A percentile compares a stretch with the other conserved stretches of the same genome.
Evolutionary conservation across 2,888 invertebrate species (phyloP).

Genomic region (Polymixis flavicincta): DNA sequence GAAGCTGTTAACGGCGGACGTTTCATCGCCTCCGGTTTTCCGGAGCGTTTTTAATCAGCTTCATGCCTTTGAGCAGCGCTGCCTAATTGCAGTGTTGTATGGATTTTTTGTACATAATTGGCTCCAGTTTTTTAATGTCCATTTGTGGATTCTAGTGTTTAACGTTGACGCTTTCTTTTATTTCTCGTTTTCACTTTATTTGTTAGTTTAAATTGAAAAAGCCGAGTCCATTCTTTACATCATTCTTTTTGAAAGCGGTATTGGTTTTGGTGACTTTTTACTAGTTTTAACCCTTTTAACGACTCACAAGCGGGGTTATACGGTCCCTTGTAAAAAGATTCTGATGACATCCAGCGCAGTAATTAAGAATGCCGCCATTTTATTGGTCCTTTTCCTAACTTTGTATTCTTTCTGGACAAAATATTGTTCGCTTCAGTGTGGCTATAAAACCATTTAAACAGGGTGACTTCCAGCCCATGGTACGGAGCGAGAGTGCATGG

Average conservation of each 20-base stretch:
- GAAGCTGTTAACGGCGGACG: constrained; percentile 19
- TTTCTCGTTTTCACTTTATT: constrained; percentile 14
- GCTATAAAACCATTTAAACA: not conserved
- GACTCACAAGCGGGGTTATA: too few species aligned
- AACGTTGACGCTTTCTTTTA: constrained; percentile 14
- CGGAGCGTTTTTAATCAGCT: constrained; percentile 56
- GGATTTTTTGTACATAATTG: constrained; percentile 47
- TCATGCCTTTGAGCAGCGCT: constrained; percentile 34
- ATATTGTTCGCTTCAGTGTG: not conserved
- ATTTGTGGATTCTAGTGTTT: constrained; percentile 34
- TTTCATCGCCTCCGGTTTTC: constrained; percentile 38
- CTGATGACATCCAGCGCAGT: not conserved
- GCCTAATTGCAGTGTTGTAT: constrained; percentile 37
- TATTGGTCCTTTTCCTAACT: not conserved
- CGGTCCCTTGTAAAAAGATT: not conserved
- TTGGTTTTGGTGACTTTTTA: not conserved
- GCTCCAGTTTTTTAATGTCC: constrained; percentile 25
- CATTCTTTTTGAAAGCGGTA: not conserved
- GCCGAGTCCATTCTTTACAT: not conserved
- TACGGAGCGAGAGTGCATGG: too few species aligned
- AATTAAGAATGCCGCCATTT: not conserved
- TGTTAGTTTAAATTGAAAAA: not conserved
- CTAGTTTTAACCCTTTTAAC: not conserved
- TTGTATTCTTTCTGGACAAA: not conserved
- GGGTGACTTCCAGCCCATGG: too few species aligned